Evolutionary conservation across 2,113 vertebrate species (phyloP).

Genomic region (Oenanthe oenanthe): DNA sequence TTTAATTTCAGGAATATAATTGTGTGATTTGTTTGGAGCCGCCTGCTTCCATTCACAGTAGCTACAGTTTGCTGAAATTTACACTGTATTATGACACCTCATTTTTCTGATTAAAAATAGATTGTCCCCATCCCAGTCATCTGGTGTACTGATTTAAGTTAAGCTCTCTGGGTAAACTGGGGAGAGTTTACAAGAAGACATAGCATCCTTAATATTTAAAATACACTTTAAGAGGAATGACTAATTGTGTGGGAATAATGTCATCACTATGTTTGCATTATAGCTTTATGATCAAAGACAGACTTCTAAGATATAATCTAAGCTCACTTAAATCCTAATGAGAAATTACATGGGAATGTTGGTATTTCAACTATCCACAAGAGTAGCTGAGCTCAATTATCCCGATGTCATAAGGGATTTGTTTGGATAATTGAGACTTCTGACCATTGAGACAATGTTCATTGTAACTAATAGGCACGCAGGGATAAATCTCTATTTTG

Average conservation of each 20-base stretch:
- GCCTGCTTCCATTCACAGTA: background rate
- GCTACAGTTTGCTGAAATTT: background rate
- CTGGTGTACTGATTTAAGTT: background rate
- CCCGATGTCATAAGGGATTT: conserved; percentile 34
- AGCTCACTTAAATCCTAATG: conserved; percentile 60
- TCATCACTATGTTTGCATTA: conserved; percentile 42
- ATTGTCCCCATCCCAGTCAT: background rate
- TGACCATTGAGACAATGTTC: conserved; percentile 42
- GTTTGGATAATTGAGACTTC: conserved; percentile 64
- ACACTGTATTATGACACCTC: background rate
- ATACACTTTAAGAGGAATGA: conserved; percentile 30
- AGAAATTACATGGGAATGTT: conserved; percentile 65
- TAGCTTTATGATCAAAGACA: conserved; percentile 48
- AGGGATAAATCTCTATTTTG: conserved; percentile 30
- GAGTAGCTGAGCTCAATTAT: conserved; percentile 63
- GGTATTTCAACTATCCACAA: conserved; percentile 64
- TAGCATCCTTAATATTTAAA: conserved; percentile 53
- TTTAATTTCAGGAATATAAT: background rate
- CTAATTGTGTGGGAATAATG: conserved; percentile 66
- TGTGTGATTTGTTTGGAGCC: background rate
- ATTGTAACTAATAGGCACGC: conserved; percentile 48
- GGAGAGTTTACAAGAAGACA: conserved; percentile 41
- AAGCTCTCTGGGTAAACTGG: conserved; percentile 19
- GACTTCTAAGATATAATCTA: conserved; percentile 54
- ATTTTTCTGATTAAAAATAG: background rate